Percentiles rank a stretch among this genome's conserved stretches.
Conservation (phyloP, 1,140 invertebrate species). For the Cydia splendana region DNA sequence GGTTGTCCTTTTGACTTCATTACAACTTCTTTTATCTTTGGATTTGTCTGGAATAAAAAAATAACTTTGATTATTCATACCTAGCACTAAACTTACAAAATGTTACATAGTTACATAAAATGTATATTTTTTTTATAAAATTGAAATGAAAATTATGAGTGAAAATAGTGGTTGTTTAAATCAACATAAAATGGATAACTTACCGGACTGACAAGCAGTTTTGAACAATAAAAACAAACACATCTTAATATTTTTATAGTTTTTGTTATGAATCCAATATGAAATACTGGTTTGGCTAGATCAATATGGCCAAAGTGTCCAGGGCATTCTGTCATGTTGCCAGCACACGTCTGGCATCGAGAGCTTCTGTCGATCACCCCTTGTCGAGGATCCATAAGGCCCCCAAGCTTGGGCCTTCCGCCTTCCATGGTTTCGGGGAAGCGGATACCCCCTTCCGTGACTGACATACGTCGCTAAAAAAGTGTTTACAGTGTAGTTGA, state of each 20-base stretch:
- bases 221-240: slow-evolving; percentile 99
- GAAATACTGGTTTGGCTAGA: slow-evolving; percentile 98
- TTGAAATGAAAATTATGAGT: too few relatives aligned
- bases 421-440: slow-evolving; percentile 99
- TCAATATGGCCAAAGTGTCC: slow-evolving; percentile 99
- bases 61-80: background rate
- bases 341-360: slow-evolving; percentile 98
- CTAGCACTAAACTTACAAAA: background rate
- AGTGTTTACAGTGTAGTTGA: slow-evolving; percentile 36
- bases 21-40: slow-evolving; percentile 98
- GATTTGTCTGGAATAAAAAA: slow-evolving; percentile 85
- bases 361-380: slow-evolving; percentile 97
- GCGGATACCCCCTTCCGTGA: slow-evolving; percentile 97
- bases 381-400: slow-evolving; percentile 99
- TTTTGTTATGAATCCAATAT: slow-evolving; percentile 98
- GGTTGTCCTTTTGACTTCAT: slow-evolving; percentile 98
- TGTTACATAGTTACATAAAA: too few relatives aligned
- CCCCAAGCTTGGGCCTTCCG: slow-evolving; percentile 97
- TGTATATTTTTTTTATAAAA: too few relatives aligned
- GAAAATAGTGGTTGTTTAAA: too few relatives aligned
- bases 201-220: slow-evolving; percentile 95
- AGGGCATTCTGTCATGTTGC: slow-evolving; percentile 98
- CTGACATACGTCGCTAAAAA: slow-evolving; percentile 96
- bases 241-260: slow-evolving; percentile 97
- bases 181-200: slow-evolving; percentile 67